Evolutionary conservation across 2,797 vertebrate genomes (phyloP).

Genomic region (Psittacula echo): DNA sequence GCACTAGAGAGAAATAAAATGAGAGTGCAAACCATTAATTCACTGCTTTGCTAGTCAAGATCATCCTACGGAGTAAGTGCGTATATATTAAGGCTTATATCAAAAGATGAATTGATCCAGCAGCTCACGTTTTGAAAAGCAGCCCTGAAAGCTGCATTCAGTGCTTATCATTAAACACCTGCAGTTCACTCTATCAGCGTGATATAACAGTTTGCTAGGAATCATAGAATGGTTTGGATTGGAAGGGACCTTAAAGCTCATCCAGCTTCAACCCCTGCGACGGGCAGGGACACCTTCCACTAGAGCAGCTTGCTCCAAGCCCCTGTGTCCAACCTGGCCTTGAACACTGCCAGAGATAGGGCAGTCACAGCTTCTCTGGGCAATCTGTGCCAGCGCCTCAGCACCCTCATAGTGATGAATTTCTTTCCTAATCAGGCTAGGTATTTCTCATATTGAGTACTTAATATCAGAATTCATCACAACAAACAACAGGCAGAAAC

Average conservation of each 20-base stretch:
- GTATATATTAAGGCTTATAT: background rate
- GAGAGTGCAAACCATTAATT: background rate
- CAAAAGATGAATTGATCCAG: background rate
- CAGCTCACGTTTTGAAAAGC: background rate
- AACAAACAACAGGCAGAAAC: background rate
- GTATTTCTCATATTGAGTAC: background rate
- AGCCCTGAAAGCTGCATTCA: background rate
- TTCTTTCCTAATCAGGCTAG: background rate
- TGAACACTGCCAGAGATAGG: background rate
- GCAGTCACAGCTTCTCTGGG: background rate
- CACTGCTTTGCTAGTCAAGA: background rate
- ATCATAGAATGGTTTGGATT: background rate
- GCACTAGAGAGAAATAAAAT: conserved; percentile 79
- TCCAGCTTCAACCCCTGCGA: background rate
- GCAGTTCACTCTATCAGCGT: background rate
- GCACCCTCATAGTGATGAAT: background rate
- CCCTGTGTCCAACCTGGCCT: background rate
- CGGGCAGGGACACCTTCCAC: background rate
- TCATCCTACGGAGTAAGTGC: background rate
- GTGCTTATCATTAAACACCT: background rate
- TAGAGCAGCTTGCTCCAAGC: background rate
- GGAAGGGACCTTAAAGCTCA: background rate
- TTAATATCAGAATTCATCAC: background rate
- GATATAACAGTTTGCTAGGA: background rate
- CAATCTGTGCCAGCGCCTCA: background rate